These are phyloP conservation scores for Cinclus mexicanus DNA, from an alignment of 2,113 vertebrate genomes.

Conservation along the genomic window DNA sequence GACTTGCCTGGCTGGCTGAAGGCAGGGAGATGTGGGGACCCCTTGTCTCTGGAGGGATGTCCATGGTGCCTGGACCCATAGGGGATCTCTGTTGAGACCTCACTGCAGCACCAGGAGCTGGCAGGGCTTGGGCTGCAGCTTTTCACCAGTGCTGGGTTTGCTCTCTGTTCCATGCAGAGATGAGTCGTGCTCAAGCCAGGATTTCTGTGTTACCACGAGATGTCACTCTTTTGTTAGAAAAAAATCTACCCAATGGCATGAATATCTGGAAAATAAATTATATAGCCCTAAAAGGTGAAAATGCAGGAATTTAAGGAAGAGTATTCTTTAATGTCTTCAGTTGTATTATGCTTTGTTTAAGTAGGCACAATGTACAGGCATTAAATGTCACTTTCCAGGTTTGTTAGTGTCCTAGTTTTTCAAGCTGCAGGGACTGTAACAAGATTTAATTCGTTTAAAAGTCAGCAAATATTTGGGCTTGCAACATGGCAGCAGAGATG, in stretches of 20 bases:
- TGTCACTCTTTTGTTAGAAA: conserved; percentile 68
- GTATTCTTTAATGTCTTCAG: background rate
- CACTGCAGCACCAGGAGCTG: background rate
- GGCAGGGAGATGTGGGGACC: background rate
- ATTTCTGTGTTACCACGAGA: conserved; percentile 68
- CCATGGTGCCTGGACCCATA: no score
- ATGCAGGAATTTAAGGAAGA: background rate
- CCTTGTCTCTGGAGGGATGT: background rate
- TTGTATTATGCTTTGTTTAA: background rate
- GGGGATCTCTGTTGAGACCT: background rate
- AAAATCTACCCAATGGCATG: background rate
- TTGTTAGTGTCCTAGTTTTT: background rate
- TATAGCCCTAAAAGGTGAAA: background rate
- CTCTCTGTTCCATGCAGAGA: background rate
- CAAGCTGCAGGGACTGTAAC: background rate
- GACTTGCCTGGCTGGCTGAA: background rate
- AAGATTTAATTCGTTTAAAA: background rate
- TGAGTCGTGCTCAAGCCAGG: background rate
- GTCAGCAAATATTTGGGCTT: background rate
- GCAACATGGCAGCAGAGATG: background rate
- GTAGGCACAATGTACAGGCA: background rate
- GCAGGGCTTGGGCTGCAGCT: background rate
- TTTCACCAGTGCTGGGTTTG: background rate
- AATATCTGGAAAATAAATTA: conserved; percentile 53
- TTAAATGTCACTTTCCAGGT: background rate